Percentiles rank a stretch among this genome's conserved stretches.
Evolutionary conservation across 1,140 invertebrate genomes (phyloP).

Genomic region (Drosophila burlai): DNA sequence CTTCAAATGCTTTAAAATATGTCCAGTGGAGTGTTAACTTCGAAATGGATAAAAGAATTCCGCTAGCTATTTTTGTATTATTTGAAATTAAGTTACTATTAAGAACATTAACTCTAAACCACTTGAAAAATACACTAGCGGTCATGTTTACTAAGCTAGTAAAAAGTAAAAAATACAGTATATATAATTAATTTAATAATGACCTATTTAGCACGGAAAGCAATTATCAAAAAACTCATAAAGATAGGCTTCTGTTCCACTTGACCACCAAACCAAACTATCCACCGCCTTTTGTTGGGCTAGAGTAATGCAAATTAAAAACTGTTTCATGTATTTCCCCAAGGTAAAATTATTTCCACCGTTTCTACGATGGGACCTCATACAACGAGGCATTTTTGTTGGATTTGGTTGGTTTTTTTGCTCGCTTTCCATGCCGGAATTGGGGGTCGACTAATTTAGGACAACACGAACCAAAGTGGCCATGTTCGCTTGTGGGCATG

Average conservation of each 20-base stretch:
- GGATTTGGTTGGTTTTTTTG: conserved; percentile 36
- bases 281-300: conserved; percentile 69
- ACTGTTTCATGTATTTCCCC: conserved; percentile 81
- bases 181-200: neutral
- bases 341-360: conserved; percentile 79
- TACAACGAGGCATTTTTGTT: conserved; percentile 41
- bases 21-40: neutral
- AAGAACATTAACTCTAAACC: neutral
- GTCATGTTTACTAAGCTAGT: neutral
- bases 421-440: conserved; percentile 38
- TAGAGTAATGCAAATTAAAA: conserved; percentile 79
- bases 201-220: neutral
- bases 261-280: conserved; percentile 46
- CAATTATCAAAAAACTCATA: neutral
- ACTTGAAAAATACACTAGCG: neutral
- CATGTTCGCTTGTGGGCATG: conserved; percentile 52
- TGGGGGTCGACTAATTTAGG: conserved; percentile 78
- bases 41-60: neutral
- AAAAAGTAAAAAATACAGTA: no score
- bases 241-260: neutral
- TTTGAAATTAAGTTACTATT: no score
- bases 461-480: conserved; percentile 80
- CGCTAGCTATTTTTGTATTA: neutral
- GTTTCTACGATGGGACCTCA: conserved; percentile 16
- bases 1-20: conserved; percentile 34